phyloP scores from a whole-genome alignment of 2,797 vertebrate species.

The Hemitrygon akajei region DNA sequence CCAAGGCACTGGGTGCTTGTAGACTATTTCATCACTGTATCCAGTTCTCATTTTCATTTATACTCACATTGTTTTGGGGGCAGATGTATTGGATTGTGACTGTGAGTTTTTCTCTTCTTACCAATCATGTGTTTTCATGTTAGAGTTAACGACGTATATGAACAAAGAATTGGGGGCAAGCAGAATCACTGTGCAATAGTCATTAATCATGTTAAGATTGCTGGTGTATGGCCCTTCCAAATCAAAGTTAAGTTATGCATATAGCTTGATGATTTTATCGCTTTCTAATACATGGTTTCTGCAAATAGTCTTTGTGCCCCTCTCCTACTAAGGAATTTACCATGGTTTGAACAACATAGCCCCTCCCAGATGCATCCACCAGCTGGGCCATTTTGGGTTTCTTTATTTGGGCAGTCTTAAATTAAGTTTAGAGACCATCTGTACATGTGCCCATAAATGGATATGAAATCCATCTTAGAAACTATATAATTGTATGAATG shows the following conservation, averaged over 20 bases:
- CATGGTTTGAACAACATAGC: neutral
- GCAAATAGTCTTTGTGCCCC: neutral
- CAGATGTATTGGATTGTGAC: neutral
- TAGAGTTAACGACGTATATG: too few relatives aligned
- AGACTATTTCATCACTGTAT: neutral
- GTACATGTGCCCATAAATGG: neutral
- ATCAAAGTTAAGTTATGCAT: too few relatives aligned
- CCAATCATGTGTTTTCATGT: neutral
- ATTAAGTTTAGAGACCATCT: neutral
- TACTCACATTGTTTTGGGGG: neutral
- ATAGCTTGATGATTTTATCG: neutral
- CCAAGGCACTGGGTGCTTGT: neutral
- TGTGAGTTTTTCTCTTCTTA: neutral
- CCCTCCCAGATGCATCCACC: neutral
- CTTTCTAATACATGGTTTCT: neutral
- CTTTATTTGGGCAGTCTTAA: neutral
- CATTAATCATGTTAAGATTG: too few relatives aligned
- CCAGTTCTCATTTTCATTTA: neutral
- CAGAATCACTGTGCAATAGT: too few relatives aligned
- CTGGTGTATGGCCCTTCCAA: too few relatives aligned
- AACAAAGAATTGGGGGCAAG: too few relatives aligned
- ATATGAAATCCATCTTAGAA: neutral
- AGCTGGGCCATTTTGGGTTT: neutral
- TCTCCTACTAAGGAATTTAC: neutral
- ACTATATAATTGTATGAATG: neutral